Percentiles rank a stretch among this genome's conserved stretches.
Evolutionary conservation across 2,888 invertebrate species (phyloP).

Genomic region (Pachycephus smyrnensis): DNA sequence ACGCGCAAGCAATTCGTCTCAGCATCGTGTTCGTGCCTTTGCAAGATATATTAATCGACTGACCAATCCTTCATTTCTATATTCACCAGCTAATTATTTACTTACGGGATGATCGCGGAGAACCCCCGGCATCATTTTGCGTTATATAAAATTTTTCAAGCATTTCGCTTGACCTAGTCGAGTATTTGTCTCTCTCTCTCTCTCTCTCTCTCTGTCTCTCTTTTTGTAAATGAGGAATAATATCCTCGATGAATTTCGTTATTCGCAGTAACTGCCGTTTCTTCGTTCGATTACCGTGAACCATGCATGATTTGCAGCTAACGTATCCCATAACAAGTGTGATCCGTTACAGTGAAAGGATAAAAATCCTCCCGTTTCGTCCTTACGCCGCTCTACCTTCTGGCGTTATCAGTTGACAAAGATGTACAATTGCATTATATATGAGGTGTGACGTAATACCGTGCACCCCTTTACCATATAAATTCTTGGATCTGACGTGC

Average conservation of each 20-base stretch:
- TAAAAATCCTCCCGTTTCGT: background rate
- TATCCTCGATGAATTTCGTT: no score
- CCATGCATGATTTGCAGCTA: slow-evolving; percentile 4
- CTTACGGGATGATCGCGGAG: background rate
- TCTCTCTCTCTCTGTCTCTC: no score
- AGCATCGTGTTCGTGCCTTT: slow-evolving; percentile 52
- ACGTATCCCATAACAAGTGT: background rate
- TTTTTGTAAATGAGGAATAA: no score
- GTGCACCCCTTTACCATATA: no score
- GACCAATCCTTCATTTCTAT: slow-evolving; percentile 13
- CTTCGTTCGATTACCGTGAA: background rate
- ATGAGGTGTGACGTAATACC: no score
- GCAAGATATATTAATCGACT: slow-evolving; percentile 31
- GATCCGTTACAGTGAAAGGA: slow-evolving; percentile 4
- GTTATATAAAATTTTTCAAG: no score
- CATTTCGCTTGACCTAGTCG: no score
- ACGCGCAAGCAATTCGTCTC: slow-evolving; percentile 47
- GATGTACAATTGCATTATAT: background rate
- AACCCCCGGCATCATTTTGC: background rate
- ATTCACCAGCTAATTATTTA: background rate
- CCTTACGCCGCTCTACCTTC: background rate
- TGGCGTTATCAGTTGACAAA: no score
- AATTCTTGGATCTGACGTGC: no score
- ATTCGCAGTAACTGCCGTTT: background rate
- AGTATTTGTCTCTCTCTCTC: no score